Evolutionary conservation across 1,140 invertebrate species (phyloP).

Genomic region (Eciton burchellii): DNA sequence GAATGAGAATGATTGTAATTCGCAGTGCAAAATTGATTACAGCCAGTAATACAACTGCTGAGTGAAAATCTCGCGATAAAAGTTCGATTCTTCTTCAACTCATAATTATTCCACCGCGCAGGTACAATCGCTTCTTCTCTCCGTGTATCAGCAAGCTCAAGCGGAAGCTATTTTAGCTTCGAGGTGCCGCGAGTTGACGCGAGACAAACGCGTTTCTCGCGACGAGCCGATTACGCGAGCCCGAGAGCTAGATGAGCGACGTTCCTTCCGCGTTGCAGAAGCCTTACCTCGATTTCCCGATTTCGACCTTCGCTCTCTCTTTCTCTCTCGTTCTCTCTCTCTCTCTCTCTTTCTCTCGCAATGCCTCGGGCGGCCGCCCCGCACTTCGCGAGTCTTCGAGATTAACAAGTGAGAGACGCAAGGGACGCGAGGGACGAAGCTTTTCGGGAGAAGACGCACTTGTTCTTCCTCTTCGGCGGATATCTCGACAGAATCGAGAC

Average conservation of each 20-base stretch:
- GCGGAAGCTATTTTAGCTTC: constrained; percentile 6
- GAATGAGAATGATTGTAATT: too few species aligned
- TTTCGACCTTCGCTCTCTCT: constrained; percentile 17
- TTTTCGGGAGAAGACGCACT: constrained; percentile 32
- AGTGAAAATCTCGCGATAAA: too few species aligned
- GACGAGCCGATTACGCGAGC: constrained; percentile 50
- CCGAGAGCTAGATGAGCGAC: constrained; percentile 45
- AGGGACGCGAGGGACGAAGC: constrained; percentile 9
- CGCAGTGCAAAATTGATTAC: too few species aligned
- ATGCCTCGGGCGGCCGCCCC: background rate
- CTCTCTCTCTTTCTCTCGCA: background rate
- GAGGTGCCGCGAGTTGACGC: background rate
- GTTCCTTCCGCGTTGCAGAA: constrained; percentile 48
- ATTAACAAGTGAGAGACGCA: constrained; percentile 21
- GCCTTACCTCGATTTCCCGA: constrained; percentile 52
- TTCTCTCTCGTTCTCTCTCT: constrained; percentile 31
- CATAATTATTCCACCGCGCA: too few species aligned
- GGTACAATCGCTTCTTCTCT: background rate
- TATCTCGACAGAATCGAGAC: constrained; percentile 2
- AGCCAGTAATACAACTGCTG: too few species aligned
- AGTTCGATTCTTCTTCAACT: too few species aligned
- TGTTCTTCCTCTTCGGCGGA: constrained; percentile 17
- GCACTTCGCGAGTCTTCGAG: constrained; percentile 15
- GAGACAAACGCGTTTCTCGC: constrained; percentile 39
- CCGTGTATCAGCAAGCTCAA: background rate